Conservation (phyloP, 2,797 vertebrate genomes). For the Syngnathus acus region DNA sequence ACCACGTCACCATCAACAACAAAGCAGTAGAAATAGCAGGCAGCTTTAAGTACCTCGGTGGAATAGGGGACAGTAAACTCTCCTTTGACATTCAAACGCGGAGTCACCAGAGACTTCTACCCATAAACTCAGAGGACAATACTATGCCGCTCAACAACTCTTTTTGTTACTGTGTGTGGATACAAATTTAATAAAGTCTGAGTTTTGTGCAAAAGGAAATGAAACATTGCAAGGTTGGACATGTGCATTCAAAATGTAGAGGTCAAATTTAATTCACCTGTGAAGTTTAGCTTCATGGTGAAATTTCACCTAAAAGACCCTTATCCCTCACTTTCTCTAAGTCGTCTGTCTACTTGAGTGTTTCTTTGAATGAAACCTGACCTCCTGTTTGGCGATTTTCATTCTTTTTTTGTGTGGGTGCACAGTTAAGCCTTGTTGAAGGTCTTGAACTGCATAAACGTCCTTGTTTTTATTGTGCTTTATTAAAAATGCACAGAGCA, state of each 20-base stretch:
- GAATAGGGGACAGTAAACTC: no score
- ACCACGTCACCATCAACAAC: no score
- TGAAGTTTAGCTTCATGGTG: neutral
- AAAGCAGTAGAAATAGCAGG: no score
- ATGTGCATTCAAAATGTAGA: neutral
- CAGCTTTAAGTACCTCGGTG: no score
- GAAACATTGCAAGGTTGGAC: neutral
- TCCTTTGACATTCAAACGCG: no score
- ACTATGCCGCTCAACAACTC: no score
- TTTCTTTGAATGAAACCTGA: neutral
- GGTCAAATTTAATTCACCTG: no score
- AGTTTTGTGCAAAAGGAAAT: neutral
- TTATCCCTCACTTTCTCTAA: no score
- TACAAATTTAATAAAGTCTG: neutral
- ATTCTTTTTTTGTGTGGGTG: no score
- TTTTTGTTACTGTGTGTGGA: neutral
- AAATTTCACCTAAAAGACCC: neutral
- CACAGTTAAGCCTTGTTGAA: neutral
- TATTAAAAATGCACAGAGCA: constrained; percentile 4
- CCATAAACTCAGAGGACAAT: no score
- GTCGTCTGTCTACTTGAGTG: no score
- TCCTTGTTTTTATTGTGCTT: neutral
- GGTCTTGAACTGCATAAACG: neutral
- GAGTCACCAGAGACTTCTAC: no score
- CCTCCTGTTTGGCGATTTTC: neutral